Conservation (phyloP, 2,888 invertebrate species). For the Sericinus montela region DNA sequence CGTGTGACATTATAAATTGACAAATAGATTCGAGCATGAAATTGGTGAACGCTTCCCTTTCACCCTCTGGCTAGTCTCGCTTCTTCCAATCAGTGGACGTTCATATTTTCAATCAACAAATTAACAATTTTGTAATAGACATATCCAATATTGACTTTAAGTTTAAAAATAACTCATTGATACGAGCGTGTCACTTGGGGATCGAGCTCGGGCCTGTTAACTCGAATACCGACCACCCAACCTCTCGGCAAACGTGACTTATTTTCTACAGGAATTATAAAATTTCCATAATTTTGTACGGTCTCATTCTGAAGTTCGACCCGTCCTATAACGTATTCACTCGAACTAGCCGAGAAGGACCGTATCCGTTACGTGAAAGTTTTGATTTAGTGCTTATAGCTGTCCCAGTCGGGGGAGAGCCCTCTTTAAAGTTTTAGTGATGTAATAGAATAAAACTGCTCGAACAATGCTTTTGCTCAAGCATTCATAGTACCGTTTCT, state of each 20-base stretch:
- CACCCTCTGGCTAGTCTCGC: too few relatives aligned
- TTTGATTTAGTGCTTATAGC: slow-evolving; percentile 78
- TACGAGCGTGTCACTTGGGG: too few relatives aligned
- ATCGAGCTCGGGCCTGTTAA: too few relatives aligned
- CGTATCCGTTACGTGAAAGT: slow-evolving; percentile 63
- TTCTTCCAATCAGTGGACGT: too few relatives aligned
- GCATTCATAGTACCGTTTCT: slow-evolving; percentile 57
- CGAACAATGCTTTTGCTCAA: slow-evolving; percentile 58
- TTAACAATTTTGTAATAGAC: too few relatives aligned
- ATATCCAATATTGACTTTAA: too few relatives aligned
- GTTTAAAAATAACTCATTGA: too few relatives aligned
- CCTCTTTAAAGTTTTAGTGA: slow-evolving; percentile 72
- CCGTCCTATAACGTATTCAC: slow-evolving; percentile 56
- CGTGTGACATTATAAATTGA: slow-evolving; percentile 53
- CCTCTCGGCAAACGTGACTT: too few relatives aligned
- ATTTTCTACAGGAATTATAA: not conserved
- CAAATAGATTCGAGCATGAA: slow-evolving; percentile 21
- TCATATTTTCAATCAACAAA: too few relatives aligned
- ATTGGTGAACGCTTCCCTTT: too few relatives aligned
- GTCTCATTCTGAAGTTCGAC: slow-evolving; percentile 47
- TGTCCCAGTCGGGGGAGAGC: slow-evolving; percentile 58
- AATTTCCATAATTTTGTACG: slow-evolving; percentile 23
- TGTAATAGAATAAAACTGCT: slow-evolving; percentile 76
- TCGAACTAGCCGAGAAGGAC: slow-evolving; percentile 53
- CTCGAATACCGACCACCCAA: too few relatives aligned